These are phyloP conservation scores for Danaus melanippus DNA, from an alignment of 1,140 invertebrate genomes.

Conservation along the genomic window DNA sequence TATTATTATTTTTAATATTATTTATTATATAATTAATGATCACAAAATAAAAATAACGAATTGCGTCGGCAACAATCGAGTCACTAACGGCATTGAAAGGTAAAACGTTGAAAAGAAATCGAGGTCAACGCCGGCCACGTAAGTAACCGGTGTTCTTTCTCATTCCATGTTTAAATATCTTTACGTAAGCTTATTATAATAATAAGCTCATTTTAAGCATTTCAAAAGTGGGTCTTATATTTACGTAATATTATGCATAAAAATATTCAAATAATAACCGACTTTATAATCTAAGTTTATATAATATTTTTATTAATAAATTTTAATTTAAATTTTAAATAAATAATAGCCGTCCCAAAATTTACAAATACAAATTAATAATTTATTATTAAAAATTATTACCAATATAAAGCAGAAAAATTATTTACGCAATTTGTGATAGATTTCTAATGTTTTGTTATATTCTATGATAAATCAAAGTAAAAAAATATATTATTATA, in stretches of 20 bases:
- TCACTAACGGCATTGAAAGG: constrained; percentile 65
- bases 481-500: constrained; percentile 13
- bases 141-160: constrained; percentile 50
- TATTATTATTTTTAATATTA: constrained; percentile 5
- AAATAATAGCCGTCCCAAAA: too few relatives aligned
- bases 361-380: not conserved
- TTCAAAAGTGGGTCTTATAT: not conserved
- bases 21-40: constrained; percentile 1
- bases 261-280: too few relatives aligned
- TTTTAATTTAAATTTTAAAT: too few relatives aligned
- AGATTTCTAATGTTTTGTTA: not conserved
- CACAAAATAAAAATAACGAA: constrained; percentile 9
- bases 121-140: constrained; percentile 67
- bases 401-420: constrained; percentile 3
- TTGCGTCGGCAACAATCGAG: constrained; percentile 32
- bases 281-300: too few relatives aligned
- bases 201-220: constrained; percentile 12
- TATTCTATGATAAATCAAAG: constrained; percentile 4
- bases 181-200: constrained; percentile 23
- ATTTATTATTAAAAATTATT: not conserved
- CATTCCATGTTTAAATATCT: constrained; percentile 33
- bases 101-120: constrained; percentile 69
- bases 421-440: not conserved
- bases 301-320: too few relatives aligned
- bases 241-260: too few relatives aligned